Base-by-base conservation (phyloP, 2,113 vertebrate genomes). In the Myotis lucifugus region DNA sequence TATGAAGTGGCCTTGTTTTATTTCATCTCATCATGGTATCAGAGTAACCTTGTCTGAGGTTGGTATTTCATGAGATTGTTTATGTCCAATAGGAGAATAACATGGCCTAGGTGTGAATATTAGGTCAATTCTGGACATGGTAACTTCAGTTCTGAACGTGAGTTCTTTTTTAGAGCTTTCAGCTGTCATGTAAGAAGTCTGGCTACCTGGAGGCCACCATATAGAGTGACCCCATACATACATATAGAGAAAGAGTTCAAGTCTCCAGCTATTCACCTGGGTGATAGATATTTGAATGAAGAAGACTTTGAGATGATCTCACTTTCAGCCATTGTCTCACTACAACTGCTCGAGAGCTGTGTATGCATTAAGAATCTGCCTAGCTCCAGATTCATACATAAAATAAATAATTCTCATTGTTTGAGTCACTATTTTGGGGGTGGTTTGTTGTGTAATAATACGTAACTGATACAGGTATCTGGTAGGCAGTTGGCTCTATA, bases 321-420 rank as follows among this genome's bases (percentile, higher is more conserved):
- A 94, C 19, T 23, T 25, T 3, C 3, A 73, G 37, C 29, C 1
- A 77, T 17, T 85, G 8, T 77, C 40, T 93, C 42, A 42, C 15
- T 34, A 87, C 50, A 90, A 18, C 15, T 54, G 4, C 5, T 13
- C 67, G 5, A 91, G 15, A 32, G 18, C 61, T 29, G 37, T 42
- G 25, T 4, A 19, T 23, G 18, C 34, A 72, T 3, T 54, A 34
- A 93, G 46, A 94, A 86, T 50, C 25, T 61, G 59, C 59, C 59
- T 61, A 61, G 59, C 25, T 89, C 21, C 27, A 82, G 46, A 88
- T 70, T 76, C 23, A 42, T 72, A 54, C 76, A 18, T 56, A 78
- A 91, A 94, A 66, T 73, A 93, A 89, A 64, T 79, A 86, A 88
- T 40, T 56, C 8, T 50, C 32, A 73, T 90, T 34, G 23, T 54